Conservation (phyloP, 2,888 invertebrate genomes). For the Erpobdella octoculata region DNA sequence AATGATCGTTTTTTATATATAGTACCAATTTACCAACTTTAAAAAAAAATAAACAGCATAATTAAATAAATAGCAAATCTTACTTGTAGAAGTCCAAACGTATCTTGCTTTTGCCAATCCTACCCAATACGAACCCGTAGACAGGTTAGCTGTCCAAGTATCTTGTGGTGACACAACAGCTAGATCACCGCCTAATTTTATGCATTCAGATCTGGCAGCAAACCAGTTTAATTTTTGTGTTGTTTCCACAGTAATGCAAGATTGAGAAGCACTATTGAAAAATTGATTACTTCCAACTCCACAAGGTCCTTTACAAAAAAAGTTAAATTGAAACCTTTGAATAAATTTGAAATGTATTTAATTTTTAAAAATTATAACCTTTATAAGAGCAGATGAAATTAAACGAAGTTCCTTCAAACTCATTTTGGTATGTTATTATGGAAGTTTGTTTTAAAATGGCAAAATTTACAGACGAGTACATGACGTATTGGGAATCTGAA, state of each 20-base stretch:
- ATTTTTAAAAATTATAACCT: not conserved
- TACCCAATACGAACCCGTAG: not conserved
- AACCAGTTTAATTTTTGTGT: not conserved
- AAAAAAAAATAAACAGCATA: too few relatives aligned
- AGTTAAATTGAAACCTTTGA: not conserved
- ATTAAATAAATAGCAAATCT: not conserved
- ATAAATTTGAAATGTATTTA: too few relatives aligned
- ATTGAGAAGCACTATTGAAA: not conserved
- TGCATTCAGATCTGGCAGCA: not conserved
- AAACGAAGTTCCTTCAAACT: too few relatives aligned
- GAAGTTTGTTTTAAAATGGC: too few relatives aligned
- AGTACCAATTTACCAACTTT: too few relatives aligned
- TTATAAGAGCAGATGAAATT: too few relatives aligned
- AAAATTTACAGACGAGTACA: too few relatives aligned
- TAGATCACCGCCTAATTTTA: not conserved
- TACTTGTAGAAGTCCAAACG: not conserved
- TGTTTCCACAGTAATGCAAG: not conserved
- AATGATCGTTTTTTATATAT: not conserved
- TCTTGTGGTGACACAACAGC: not conserved
- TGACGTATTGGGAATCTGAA: too few relatives aligned
- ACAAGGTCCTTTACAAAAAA: not conserved
- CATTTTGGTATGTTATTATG: too few relatives aligned
- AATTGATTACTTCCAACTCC: not conserved
- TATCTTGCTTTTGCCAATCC: slow-evolving; percentile 1
- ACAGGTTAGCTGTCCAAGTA: not conserved